Conservation (phyloP, 2,113 vertebrate species). For the Seriola dumerili region DNA sequence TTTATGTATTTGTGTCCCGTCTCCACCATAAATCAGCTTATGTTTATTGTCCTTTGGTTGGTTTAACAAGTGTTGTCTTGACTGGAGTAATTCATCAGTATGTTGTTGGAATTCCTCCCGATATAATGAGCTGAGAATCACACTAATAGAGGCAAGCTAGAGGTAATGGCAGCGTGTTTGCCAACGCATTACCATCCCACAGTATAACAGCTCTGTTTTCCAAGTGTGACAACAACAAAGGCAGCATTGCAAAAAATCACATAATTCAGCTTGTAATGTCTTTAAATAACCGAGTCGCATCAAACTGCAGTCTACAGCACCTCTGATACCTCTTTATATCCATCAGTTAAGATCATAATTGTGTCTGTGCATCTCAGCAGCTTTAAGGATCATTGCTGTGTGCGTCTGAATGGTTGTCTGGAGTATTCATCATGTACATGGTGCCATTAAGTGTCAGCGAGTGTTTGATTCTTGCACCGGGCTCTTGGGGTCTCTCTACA, state of each 20-base stretch:
- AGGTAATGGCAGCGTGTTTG: constrained; percentile 60
- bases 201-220: constrained; percentile 52
- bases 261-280: constrained; percentile 45
- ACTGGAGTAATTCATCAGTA: constrained; percentile 68
- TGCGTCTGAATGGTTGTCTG: constrained; percentile 45
- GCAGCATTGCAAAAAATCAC: constrained; percentile 19
- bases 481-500: constrained; percentile 48
- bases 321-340: constrained; percentile 53
- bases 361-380: constrained; percentile 48
- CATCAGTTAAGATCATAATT: constrained; percentile 63
- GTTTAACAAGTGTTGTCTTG: constrained; percentile 67
- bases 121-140: constrained; percentile 73
- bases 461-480: constrained; percentile 59
- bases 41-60: constrained; percentile 63
- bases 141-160: constrained; percentile 56
- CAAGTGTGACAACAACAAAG: constrained; percentile 56
- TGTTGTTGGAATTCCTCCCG: constrained; percentile 59
- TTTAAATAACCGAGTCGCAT: constrained; percentile 61
- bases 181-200: constrained; percentile 42
- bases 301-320: constrained; percentile 42
- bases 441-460: constrained; percentile 64
- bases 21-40: constrained; percentile 59
- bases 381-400: constrained; percentile 60
- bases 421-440: constrained; percentile 54
- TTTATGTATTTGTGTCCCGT: constrained; percentile 54